Conservation (phyloP, 2,888 invertebrate genomes). For the Temnothorax rugatulus region DNA sequence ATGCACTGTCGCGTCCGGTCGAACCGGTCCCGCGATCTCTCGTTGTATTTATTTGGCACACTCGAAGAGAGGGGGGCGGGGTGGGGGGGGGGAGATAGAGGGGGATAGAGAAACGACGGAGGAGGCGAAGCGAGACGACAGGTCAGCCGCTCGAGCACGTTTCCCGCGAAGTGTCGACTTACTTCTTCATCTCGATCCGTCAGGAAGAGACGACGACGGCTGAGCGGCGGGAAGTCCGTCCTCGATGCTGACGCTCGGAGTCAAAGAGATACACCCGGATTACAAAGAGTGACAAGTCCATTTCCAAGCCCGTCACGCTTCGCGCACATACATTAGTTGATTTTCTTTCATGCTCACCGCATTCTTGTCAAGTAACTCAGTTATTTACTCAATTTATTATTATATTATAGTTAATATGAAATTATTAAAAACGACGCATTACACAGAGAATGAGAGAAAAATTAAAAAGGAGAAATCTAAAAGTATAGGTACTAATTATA, state of each 20-base stretch:
- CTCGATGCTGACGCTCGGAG: slow-evolving; percentile 34
- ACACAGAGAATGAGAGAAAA: not conserved
- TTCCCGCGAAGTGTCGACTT: slow-evolving; percentile 56
- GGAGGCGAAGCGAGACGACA: slow-evolving; percentile 32
- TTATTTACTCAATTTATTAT: not conserved
- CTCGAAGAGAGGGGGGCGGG: slow-evolving; percentile 9
- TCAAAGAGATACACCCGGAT: slow-evolving; percentile 52
- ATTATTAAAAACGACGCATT: not conserved
- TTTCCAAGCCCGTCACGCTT: not conserved
- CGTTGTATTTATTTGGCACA: slow-evolving; percentile 74
- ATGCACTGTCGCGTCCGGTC: slow-evolving; percentile 75
- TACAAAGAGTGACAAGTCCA: slow-evolving; percentile 40
- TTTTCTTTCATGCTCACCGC: not conserved
- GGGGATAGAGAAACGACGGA: not conserved
- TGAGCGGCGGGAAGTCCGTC: slow-evolving; percentile 52
- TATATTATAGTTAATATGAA: not conserved
- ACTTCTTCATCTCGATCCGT: slow-evolving; percentile 67
- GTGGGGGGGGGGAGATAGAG: no score
- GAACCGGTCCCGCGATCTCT: slow-evolving; percentile 77
- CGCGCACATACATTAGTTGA: not conserved
- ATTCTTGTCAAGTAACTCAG: not conserved
- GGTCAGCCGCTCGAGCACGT: slow-evolving; percentile 31
- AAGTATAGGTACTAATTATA: not conserved
- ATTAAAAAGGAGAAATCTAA: not conserved
- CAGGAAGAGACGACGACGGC: slow-evolving; percentile 53